Conservation (phyloP, 2,888 invertebrate genomes). For the Pegoplata infirma region DNA sequence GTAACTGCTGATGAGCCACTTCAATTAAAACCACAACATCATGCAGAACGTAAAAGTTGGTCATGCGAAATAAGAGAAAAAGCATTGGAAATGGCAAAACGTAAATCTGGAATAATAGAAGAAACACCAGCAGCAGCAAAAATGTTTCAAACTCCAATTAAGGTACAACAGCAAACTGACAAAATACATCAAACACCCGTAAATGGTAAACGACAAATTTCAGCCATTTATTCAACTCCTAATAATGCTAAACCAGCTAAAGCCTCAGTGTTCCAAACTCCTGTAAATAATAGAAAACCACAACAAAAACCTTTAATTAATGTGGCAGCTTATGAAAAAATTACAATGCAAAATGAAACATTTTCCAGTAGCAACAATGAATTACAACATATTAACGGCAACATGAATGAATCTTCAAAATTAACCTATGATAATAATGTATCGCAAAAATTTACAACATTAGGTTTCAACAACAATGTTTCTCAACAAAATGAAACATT, state of each 20-base stretch:
- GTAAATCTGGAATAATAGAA: slow-evolving; percentile 64
- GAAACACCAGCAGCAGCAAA: slow-evolving; percentile 29
- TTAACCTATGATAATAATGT: too few relatives aligned
- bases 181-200: background rate
- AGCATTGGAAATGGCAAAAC: slow-evolving; percentile 69
- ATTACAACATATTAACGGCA: too few relatives aligned
- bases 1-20: background rate
- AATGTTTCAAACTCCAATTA: background rate
- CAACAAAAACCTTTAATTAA: background rate
- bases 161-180: background rate
- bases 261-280: background rate
- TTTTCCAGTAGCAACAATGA: background rate
- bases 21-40: slow-evolving; percentile 17
- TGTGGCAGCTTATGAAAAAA: background rate
- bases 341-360: background rate
- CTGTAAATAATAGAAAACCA: background rate
- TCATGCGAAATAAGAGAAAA: slow-evolving; percentile 69
- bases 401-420: too few relatives aligned
- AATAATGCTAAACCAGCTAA: background rate
- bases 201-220: background rate
- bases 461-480: too few relatives aligned
- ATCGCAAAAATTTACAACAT: too few relatives aligned
- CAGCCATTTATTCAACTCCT: background rate
- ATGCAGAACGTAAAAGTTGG: slow-evolving; percentile 61
- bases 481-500: too few relatives aligned